A percentile compares a stretch with the other conserved stretches of the same genome.
Conservation (phyloP, 2,797 vertebrate species). For the Poecile montanus region DNA sequence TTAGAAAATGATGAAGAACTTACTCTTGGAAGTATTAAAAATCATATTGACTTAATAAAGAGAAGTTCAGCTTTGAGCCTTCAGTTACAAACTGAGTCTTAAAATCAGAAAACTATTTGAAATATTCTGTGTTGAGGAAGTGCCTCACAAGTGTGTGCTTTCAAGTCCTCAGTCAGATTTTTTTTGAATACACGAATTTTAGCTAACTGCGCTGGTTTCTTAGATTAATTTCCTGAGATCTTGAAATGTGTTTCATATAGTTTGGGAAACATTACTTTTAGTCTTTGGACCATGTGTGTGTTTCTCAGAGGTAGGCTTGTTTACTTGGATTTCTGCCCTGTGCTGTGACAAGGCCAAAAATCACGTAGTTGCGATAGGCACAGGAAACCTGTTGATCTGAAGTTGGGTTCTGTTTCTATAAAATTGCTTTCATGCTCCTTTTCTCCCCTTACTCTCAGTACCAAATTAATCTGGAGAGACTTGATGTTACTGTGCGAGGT, state of each 20-base stretch:
- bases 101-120: not conserved
- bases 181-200: not conserved
- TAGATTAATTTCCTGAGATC: not conserved
- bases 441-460: not conserved
- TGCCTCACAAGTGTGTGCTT: not conserved
- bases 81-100: not conserved
- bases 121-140: not conserved
- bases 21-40: not conserved
- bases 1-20: not conserved
- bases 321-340: slow-evolving; percentile 44
- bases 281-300: not conserved
- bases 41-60: not conserved
- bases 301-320: not conserved
- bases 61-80: not conserved
- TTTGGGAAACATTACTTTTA: not conserved
- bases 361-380: not conserved
- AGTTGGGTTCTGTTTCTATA: not conserved
- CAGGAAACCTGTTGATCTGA: not conserved
- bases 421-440: not conserved
- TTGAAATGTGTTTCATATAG: not conserved
- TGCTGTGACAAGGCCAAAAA: slow-evolving; percentile 35
- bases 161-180: not conserved
- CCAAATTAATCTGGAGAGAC: not conserved
- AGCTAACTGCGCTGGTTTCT: not conserved
- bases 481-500: not conserved